These are phyloP conservation scores for Pelecanoides urinatrix DNA, from an alignment of 2,113 vertebrate genomes.

Conservation along the genomic window DNA sequence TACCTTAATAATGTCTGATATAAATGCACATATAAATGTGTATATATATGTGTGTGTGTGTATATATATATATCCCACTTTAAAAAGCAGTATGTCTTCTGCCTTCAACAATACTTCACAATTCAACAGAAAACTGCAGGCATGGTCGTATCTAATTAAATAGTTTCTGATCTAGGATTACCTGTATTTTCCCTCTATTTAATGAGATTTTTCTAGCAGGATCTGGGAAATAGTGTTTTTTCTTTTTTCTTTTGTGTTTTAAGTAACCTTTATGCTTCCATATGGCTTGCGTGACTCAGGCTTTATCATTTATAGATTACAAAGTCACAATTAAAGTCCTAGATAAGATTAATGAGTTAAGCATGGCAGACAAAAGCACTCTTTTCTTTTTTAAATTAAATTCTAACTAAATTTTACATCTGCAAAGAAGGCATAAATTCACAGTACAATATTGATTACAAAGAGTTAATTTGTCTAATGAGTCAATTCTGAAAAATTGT, in stretches of 20 bases:
- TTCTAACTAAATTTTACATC: neutral
- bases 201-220: neutral
- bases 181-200: neutral
- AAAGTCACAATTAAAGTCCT: constrained; percentile 7
- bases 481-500: neutral
- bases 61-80: neutral
- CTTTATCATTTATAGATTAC: neutral
- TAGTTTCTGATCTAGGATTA: neutral
- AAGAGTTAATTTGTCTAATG: neutral
- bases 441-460: neutral
- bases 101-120: neutral
- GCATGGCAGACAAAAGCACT: neutral
- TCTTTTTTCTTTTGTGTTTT: neutral
- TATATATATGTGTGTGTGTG: neutral
- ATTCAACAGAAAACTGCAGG: neutral
- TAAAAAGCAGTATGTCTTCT: neutral
- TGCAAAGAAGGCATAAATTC: neutral
- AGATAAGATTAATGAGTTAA: neutral
- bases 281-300: neutral
- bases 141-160: neutral
- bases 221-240: neutral
- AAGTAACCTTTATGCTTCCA: neutral
- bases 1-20: neutral
- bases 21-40: neutral
- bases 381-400: neutral